Evolutionary conservation across 2,888 invertebrate genomes (phyloP).

Genomic region (Caenorhabditis doughertyi): DNA sequence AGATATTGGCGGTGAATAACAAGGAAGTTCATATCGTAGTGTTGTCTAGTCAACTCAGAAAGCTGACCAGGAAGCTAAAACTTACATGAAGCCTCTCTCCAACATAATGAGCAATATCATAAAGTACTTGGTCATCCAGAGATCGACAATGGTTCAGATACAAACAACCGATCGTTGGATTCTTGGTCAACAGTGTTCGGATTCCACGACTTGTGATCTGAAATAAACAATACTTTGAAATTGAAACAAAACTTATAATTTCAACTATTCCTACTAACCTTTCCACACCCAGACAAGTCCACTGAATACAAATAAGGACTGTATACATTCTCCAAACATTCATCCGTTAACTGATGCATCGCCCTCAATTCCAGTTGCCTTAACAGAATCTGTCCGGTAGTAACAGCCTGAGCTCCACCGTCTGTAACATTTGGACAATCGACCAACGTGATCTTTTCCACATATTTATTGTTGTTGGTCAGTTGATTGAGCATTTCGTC

Average conservation of each 20-base stretch:
- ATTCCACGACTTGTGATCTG: conserved; percentile 77
- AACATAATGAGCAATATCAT: conserved; percentile 80
- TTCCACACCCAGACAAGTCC: conserved; percentile 80
- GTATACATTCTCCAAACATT: conserved; percentile 73
- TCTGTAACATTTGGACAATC: conserved; percentile 81
- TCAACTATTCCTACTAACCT: conserved; percentile 56
- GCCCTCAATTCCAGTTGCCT: conserved; percentile 75
- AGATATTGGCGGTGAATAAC: background rate
- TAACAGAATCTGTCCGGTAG: conserved; percentile 72
- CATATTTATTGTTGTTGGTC: conserved; percentile 72
- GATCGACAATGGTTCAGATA: conserved; percentile 80
- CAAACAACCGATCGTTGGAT: conserved; percentile 77
- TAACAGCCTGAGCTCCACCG: conserved; percentile 75
- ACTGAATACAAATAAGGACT: conserved; percentile 75
- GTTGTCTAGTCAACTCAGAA: too few relatives aligned
- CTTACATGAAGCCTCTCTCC: conserved; percentile 75
- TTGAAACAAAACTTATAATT: too few relatives aligned
- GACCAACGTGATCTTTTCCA: conserved; percentile 78
- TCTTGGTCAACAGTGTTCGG: conserved; percentile 74
- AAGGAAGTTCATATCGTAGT: too few relatives aligned
- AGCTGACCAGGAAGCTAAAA: background rate
- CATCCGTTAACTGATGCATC: conserved; percentile 75
- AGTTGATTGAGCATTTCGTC: conserved; percentile 73
- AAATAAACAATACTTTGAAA: too few relatives aligned
- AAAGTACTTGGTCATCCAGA: conserved; percentile 81